Evolutionary conservation across 35 echinoderm and acorn worm species (phyloP).

Genomic region (Lytechinus variegatus): DNA sequence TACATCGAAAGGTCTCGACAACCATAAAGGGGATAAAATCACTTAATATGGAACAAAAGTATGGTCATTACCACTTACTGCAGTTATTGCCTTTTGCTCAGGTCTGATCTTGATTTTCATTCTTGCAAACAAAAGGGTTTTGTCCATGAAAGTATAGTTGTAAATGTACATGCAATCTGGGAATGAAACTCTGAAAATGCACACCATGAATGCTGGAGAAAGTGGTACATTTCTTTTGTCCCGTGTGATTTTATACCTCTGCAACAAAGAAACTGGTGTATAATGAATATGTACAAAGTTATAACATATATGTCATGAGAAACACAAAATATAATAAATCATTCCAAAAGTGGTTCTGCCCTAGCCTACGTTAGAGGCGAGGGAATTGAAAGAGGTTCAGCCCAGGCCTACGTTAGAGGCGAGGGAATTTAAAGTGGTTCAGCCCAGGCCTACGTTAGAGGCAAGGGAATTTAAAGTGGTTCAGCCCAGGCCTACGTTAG

Average conservation of each 20-base stretch:
- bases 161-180: background rate
- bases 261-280: background rate
- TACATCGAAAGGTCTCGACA: background rate
- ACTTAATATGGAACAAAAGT: background rate
- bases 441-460: background rate
- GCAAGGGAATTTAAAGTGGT: background rate
- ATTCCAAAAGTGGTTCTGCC: background rate
- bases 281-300: background rate
- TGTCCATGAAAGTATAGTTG: background rate
- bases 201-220: background rate
- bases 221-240: background rate
- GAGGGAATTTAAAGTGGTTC: background rate
- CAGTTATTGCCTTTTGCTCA: background rate
- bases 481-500: background rate
- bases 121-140: background rate
- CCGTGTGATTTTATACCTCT: background rate
- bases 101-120: no score
- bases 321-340: background rate
- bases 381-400: no score
- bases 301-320: background rate
- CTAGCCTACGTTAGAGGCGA: background rate
- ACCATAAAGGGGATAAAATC: constrained; percentile 7
- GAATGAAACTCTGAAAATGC: background rate
- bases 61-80: background rate
- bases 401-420: background rate